These are phyloP conservation scores for Telmatochromis brichardi DNA, from an alignment of 2,113 vertebrate species.

Conservation along the genomic window DNA sequence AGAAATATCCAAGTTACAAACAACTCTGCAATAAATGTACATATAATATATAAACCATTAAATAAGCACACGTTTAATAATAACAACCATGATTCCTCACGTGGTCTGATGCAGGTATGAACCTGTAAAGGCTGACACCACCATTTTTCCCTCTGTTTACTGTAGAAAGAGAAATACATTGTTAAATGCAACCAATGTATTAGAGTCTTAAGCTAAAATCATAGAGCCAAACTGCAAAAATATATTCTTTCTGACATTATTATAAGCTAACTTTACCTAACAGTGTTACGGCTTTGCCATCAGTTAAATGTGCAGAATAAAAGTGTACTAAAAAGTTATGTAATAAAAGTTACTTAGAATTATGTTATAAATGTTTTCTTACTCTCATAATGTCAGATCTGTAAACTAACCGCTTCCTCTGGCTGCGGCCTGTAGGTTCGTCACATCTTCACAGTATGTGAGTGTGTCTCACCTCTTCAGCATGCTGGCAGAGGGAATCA, in stretches of 20 bases:
- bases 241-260: neutral
- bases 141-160: constrained; percentile 86
- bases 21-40: neutral
- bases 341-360: neutral
- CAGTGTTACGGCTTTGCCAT: neutral
- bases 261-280: neutral
- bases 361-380: neutral
- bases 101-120: constrained; percentile 74
- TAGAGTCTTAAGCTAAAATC: neutral
- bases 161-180: constrained; percentile 23
- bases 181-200: neutral
- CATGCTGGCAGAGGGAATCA: constrained; percentile 84
- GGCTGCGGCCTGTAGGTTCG: neutral
- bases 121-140: constrained; percentile 79
- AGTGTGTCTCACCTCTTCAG: constrained; percentile 75
- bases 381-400: neutral
- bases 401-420: neutral
- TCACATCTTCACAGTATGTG: neutral
- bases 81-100: constrained; percentile 62
- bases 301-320: neutral
- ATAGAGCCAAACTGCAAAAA: neutral
- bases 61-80: neutral
- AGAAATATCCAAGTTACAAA: neutral
- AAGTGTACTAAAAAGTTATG: neutral
- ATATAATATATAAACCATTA: neutral